Base-by-base conservation (phyloP, 2,797 vertebrate species). In the Luscinia megarhynchos region DNA sequence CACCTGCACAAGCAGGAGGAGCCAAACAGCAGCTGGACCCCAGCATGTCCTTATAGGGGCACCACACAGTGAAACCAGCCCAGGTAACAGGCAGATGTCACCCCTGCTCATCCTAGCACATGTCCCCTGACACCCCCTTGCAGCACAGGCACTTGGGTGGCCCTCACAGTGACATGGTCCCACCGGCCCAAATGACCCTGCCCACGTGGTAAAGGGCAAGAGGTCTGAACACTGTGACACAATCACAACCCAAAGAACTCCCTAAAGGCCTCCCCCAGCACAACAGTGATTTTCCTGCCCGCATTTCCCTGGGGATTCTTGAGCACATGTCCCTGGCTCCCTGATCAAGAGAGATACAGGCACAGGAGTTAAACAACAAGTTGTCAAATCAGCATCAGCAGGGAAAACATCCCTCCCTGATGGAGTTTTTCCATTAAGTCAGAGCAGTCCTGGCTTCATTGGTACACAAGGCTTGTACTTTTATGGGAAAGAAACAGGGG, bases 131-230 rank as follows among this genome's bases (percentile, higher is more conserved):
- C 72, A 36, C 7, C 15, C n/a, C 27, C 20, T 23, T 40, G 50
- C 43, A 92, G 66, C 24, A 30, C 0, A 0, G 55, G 27, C 32
- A 40, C 34, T 58, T 22, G 59, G 4, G 48, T 48, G n/a, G 18
- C 59, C 38, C 41, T 32, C 50, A 66, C 36, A 41, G 64, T 20
- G 50, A 77, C 23, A 24, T 26, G 20, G 29, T 48, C 11, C 63
- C 38, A 64, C 8, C 40, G 55, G 32, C 23, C 40, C 45, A 58
- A 36, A 11, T 9, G n/a, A 59, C 34, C 12, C 14, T 73, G 64
- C 17, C 51, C 45, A 34, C 0, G 2, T 3, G 50, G 45, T 13
- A 43, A 16, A 77, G 17, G 38, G 34, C 2, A 1, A 70, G n/a
- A 40, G 18, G 20, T 32, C 40, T 48, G 63, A 57, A 67, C 40